Evolutionary conservation across 2,888 invertebrate species (phyloP), one percentile per base, ranked within the genome.

Genomic region (Ethmia dodecea): DNA sequence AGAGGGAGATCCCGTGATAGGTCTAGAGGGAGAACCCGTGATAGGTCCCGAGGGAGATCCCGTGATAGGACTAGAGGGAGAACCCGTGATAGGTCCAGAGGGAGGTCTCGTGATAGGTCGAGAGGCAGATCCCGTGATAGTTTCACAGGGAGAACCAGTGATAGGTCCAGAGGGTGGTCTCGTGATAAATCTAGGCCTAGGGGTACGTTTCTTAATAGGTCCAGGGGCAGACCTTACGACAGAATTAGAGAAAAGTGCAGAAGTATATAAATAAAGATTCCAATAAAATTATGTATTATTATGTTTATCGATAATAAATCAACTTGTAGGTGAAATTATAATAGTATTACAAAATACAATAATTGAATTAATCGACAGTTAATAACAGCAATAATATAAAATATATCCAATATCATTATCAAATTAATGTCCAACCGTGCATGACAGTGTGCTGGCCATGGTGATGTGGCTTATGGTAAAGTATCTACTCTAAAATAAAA

Each of bases 71-170:
- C 45, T 3, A 37, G 45, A 3, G 39, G 35, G 0, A 29, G 9
- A 18, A 40, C 39, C 1, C 41, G 42, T 14, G 35, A 34, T 5
- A 25, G 33, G 10, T 42, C 41, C 8, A 22, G 40, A 3, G 11
- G 11, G 1, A 38, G 38, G 11, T 13, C 37, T 30, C 1, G 20
- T 5, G 5, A 31, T 36, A 3, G 10, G 38, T 6, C 45, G 3
- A 31, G 40, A 5, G 26, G 24, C 0, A 18, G 13, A 36, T n/a
- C 12, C 10, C 30, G 39, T 9, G 28, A 4, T 14, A 22, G 16
- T 15, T 32, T 9, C 8, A 26, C 25, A 10, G 28, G 31, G 8
- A 25, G 12, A 11, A 43, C 43, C 8, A 31, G 43, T 11, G 29
- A 36, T 3, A 28, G 12, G 10, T 35, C 29, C 8, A 13, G 28